A percentile compares a stretch with the other conserved stretches of the same genome.
Evolutionary conservation across 2,797 vertebrate genomes (phyloP).

Genomic region (Alca torda): DNA sequence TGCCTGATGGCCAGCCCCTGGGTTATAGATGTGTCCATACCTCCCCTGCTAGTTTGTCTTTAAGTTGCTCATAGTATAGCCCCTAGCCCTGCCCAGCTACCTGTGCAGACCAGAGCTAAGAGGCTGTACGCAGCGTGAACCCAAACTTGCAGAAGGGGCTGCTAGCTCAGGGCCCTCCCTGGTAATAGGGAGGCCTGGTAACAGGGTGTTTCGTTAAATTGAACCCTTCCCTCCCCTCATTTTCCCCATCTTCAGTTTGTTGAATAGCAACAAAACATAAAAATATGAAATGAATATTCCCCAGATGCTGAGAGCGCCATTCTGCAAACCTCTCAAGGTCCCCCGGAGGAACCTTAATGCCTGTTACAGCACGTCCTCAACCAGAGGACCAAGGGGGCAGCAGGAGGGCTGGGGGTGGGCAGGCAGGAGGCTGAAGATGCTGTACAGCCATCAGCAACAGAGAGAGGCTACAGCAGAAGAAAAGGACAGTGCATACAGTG

Average conservation of each 20-base stretch:
- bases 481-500: not conserved
- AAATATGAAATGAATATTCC: not conserved
- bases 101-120: not conserved
- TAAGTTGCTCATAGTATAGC: fast-evolving
- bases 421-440: not conserved
- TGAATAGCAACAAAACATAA: not conserved
- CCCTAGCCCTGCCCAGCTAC: not conserved
- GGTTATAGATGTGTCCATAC: not conserved
- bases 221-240: not conserved
- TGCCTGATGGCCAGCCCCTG: not conserved
- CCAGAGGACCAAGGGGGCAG: not conserved
- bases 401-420: too few relatives aligned
- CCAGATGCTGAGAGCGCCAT: not conserved
- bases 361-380: not conserved
- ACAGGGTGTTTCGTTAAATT: fast-evolving
- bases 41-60: not conserved
- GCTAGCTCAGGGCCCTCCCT: not conserved
- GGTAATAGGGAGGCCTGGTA: not conserved
- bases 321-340: not conserved
- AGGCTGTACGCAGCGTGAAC: fast-evolving
- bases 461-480: not conserved
- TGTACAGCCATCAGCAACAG: too few relatives aligned
- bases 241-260: not conserved
- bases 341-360: not conserved
- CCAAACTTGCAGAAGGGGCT: not conserved